A percentile compares a stretch with the other conserved stretches of the same genome.
phyloP scores from a whole-genome alignment of 2,113 vertebrate genomes.

The Origma solitaria region DNA sequence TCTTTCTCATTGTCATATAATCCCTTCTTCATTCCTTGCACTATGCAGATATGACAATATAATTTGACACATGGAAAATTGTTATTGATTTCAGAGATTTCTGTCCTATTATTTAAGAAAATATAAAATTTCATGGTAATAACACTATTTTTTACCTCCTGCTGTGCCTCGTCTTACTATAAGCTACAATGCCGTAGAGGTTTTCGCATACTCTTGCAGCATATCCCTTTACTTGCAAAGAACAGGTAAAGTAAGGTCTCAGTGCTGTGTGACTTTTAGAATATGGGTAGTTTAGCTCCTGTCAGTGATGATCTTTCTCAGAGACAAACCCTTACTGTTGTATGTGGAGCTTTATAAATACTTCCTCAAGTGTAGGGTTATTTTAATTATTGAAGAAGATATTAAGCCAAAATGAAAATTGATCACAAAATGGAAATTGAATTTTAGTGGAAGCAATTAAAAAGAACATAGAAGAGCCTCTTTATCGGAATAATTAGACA shows the following conservation, averaged over 20 bases:
- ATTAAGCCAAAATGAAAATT: background rate
- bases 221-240: background rate
- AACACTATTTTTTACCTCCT: background rate
- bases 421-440: background rate
- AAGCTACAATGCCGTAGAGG: background rate
- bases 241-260: background rate
- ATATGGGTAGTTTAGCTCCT: background rate
- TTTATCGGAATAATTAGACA: background rate
- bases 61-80: background rate
- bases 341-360: background rate
- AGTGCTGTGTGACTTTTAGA: background rate
- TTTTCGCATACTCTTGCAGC: background rate
- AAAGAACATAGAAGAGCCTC: background rate
- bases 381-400: background rate
- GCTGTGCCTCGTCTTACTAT: background rate
- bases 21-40: background rate
- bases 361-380: rapidly evolving
- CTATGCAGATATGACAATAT: background rate
- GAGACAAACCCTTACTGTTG: background rate
- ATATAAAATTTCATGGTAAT: background rate
- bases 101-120: background rate
- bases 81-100: background rate
- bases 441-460: background rate
- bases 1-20: background rate
- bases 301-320: background rate